Percentiles rank a stretch among this genome's conserved stretches.
Evolutionary conservation across 2,797 vertebrate genomes (phyloP).

Genomic region (Trematomus bernacchii): DNA sequence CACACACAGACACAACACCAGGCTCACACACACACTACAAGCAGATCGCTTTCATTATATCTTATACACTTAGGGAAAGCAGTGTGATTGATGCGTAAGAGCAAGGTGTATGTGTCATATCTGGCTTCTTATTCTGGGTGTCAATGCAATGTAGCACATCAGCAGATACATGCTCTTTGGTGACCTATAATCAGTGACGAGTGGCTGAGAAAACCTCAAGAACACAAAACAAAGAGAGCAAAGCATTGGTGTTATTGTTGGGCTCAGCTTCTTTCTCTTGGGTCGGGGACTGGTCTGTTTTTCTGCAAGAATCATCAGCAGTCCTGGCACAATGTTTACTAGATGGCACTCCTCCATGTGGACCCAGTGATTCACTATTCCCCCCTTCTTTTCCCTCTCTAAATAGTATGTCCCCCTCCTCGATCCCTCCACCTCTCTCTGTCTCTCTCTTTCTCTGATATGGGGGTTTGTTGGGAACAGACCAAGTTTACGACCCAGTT

Average conservation of each 20-base stretch:
- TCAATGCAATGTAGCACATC: slow-evolving; percentile 18
- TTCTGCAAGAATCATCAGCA: slow-evolving; percentile 71
- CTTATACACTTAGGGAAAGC: slow-evolving; percentile 13
- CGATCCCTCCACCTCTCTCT: slow-evolving; percentile 10
- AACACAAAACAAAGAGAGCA: slow-evolving; percentile 48
- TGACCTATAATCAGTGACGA: slow-evolving; percentile 43
- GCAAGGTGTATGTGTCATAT: slow-evolving; percentile 11
- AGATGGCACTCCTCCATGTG: slow-evolving; percentile 72
- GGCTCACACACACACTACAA: slow-evolving; percentile 48
- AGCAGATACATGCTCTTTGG: slow-evolving; percentile 12
- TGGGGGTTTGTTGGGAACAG: slow-evolving; percentile 70
- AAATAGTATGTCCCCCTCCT: slow-evolving; percentile 46
- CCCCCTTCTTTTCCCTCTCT: slow-evolving; percentile 22
- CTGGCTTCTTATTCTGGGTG: slow-evolving; percentile 22
- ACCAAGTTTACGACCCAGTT: slow-evolving; percentile 79
- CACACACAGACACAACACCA: slow-evolving; percentile 62
- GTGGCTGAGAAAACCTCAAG: slow-evolving; percentile 32
- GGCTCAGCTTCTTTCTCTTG: slow-evolving; percentile 45
- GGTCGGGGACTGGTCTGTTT: slow-evolving; percentile 48
- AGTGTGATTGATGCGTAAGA: slow-evolving; percentile 34
- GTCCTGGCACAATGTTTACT: slow-evolving; percentile 71
- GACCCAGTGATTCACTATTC: slow-evolving; percentile 66
- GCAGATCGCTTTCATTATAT: slow-evolving; percentile 59
- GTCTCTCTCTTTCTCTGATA: slow-evolving; percentile 59
- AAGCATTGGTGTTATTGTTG: slow-evolving; percentile 52